These are phyloP conservation scores for Drosophila ficusphila DNA, from an alignment of 1,140 invertebrate species.

Conservation along the genomic window DNA sequence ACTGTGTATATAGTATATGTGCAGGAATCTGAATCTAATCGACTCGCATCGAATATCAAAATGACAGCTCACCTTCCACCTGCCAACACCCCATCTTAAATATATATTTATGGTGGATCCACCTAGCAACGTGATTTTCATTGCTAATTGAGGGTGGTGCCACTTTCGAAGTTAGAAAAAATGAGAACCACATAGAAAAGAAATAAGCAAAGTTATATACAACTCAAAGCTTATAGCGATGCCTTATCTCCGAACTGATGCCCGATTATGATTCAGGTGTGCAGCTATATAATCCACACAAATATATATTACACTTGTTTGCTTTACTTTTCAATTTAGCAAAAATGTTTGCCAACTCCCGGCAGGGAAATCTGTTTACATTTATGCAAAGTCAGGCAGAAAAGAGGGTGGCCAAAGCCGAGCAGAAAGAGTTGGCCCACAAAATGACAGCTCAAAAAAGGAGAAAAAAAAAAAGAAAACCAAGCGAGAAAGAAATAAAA, in stretches of 20 bases:
- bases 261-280: conserved; percentile 33
- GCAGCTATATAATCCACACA: background rate
- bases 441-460: conserved; percentile 18
- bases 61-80: conserved; percentile 1
- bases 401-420: conserved; percentile 8
- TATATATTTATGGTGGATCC: background rate
- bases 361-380: conserved; percentile 30
- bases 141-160: conserved; percentile 3
- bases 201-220: background rate
- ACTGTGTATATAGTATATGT: background rate
- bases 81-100: background rate
- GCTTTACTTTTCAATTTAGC: conserved; percentile 44
- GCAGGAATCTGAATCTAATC: conserved; percentile 26
- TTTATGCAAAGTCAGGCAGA: conserved; percentile 46
- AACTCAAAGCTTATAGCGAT: background rate
- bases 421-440: conserved; percentile 30
- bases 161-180: background rate
- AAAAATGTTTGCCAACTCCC: conserved; percentile 43
- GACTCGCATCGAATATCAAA: conserved; percentile 24
- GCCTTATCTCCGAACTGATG: conserved; percentile 19
- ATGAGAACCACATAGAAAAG: background rate
- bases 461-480: conserved; percentile 3
- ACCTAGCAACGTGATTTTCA: conserved; percentile 22
- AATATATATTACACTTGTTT: conserved; percentile 22
- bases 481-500: background rate